Base-by-base conservation (phyloP, 2,113 vertebrate genomes). In the Chionodraco myersi region DNA sequence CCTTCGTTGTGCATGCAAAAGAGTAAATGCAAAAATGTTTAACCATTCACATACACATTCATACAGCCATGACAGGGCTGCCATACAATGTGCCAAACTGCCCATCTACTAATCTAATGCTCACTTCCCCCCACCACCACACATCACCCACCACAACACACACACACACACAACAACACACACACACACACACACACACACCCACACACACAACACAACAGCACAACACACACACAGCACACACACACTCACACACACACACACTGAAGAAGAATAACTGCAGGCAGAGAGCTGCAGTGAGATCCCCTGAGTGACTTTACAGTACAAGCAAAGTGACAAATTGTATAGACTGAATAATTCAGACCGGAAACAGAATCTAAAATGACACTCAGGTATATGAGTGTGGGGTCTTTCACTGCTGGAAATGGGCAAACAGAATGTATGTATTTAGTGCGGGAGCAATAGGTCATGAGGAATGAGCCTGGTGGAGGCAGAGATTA, bases 261-360 rank as follows among this genome's bases (percentile, higher is more conserved):
- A 66, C 41, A 67, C 21, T 21, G 21, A 21, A 21, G 41, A 8
- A 74, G 30, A 11, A 21, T 53, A 54, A 34, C 44, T 48, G 75
- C 53, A 67, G 58, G 78, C 60, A 65, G 48, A 59, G 2, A 67
- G 71, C 68, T 73, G 57, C 60, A 58, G 54, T 53, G 15, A 60
- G 23, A 66, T 79, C 73, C 77, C 86, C 49, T 10, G 72, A 84
- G 86, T 82, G 71, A 80, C 83, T 83, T 73, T 78, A 74, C 58
- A 73, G 9, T 77, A 75, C 72, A 82, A 59, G 57, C 57, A 76
- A 90, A 91, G 87, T 90, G 88, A 86, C 72, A 86, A 92, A 91
- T 77, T 21, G 21, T 21, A 21, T 21, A 54, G 66, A 30, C 77
- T 92, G 73, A 92, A 93, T 92, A 86, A 92, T 92, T 91, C 87